Evolutionary conservation across 92 coral and sea anemone genomes (phyloP).

Genomic region (Metridium senile): DNA sequence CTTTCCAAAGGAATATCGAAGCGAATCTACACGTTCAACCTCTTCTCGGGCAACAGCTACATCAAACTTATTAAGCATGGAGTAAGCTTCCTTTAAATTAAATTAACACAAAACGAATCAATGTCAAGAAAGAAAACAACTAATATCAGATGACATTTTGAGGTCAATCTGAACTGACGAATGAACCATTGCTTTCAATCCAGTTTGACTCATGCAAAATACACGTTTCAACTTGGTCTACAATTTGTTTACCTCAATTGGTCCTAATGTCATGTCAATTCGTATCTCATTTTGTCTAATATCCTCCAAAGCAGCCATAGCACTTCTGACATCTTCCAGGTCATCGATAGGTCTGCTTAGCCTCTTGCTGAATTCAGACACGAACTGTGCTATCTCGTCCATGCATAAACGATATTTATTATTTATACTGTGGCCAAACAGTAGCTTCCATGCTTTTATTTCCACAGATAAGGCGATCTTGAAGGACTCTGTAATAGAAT

Average conservation of each 20-base stretch:
- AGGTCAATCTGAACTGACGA: too few species aligned
- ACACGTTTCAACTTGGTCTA: too few species aligned
- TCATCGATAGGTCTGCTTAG: conserved; percentile 84
- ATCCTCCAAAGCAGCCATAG: conserved; percentile 91
- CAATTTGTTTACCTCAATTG: conserved; percentile 72
- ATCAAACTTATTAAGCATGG: conserved; percentile 84
- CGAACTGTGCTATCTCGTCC: conserved; percentile 86
- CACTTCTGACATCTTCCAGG: conserved; percentile 86
- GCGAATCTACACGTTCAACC: conserved; percentile 85
- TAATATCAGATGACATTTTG: too few species aligned
- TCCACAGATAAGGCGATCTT: conserved; percentile 83
- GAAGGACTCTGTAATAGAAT: conserved; percentile 55
- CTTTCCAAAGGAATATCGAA: conserved; percentile 84
- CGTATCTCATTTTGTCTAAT: conserved; percentile 78
- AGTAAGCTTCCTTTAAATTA: conserved; percentile 72
- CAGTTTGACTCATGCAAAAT: too few species aligned
- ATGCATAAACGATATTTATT: conserved; percentile 71
- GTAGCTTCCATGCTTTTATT: conserved; percentile 79
- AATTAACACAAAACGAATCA: too few species aligned
- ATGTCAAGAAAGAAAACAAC: not conserved
- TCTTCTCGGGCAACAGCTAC: conserved; percentile 88
- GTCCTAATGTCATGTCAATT: conserved; percentile 86
- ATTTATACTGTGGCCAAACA: conserved; percentile 89
- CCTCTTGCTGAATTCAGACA: conserved; percentile 76
- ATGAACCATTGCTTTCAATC: too few species aligned